phyloP scores from a whole-genome alignment of 1,140 invertebrate genomes.

The Anadara kagoshimensis region DNA sequence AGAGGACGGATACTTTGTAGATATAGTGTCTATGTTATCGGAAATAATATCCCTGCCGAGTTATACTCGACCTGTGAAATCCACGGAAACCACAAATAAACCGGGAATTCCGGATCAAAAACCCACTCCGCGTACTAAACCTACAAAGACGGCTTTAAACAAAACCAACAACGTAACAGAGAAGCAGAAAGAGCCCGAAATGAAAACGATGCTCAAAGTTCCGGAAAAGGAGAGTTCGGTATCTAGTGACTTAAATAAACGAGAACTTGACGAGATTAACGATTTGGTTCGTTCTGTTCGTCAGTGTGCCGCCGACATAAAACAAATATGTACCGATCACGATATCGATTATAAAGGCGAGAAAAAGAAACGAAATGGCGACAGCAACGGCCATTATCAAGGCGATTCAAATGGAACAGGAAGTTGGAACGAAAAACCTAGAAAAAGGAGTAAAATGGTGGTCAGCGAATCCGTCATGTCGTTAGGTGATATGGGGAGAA shows the following conservation, averaged over 20 bases:
- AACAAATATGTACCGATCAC: slow-evolving; percentile 22
- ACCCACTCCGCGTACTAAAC: not conserved
- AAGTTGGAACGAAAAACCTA: not conserved
- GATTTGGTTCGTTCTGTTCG: slow-evolving; percentile 23
- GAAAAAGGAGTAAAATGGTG: too few species aligned
- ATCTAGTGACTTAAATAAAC: not conserved
- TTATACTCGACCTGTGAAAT: not conserved
- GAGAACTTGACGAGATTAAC: slow-evolving; percentile 13
- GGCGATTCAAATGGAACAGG: not conserved
- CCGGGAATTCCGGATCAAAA: not conserved
- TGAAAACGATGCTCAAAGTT: not conserved
- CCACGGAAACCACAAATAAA: not conserved
- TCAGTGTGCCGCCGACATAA: slow-evolving; percentile 33
- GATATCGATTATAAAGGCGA: slow-evolving; percentile 13
- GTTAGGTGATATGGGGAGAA: too few species aligned
- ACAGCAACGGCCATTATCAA: not conserved
- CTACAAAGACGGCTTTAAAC: not conserved
- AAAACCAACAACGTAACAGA: not conserved
- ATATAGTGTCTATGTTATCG: slow-evolving; percentile 2
- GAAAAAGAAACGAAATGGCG: not conserved
- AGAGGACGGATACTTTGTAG: not conserved
- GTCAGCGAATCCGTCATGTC: too few species aligned
- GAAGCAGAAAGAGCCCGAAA: not conserved
- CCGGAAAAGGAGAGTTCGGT: not conserved
- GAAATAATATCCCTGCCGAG: not conserved